Evolutionary conservation across 1,140 invertebrate genomes (phyloP).

Genomic region (Musca vetustissima): DNA sequence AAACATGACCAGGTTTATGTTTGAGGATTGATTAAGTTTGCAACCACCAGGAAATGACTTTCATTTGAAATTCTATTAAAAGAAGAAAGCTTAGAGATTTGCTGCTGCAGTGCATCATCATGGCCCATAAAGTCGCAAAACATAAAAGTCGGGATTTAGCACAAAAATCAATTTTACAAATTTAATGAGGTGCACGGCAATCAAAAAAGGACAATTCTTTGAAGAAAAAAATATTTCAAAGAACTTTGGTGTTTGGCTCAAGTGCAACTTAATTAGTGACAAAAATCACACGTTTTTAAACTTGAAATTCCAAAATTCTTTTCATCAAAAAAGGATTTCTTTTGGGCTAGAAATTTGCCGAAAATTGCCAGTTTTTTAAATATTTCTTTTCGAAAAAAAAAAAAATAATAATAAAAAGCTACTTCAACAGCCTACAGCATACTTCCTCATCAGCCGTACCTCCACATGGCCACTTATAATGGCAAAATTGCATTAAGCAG

Average conservation of each 20-base stretch:
- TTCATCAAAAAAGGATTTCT: too few species aligned
- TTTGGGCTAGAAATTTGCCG: too few species aligned
- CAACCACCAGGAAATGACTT: not conserved
- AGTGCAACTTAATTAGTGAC: slow-evolving; percentile 1
- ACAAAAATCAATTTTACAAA: not conserved
- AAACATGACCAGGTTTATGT: not conserved
- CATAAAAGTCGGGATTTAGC: slow-evolving; percentile 10
- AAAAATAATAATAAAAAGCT: too few species aligned
- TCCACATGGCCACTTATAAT: not conserved
- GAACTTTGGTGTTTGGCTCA: too few species aligned
- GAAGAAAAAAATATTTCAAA: too few species aligned
- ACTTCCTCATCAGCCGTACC: not conserved
- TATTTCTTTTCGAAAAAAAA: too few species aligned
- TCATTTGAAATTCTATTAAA: slow-evolving; percentile 19
- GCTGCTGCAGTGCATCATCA: slow-evolving; percentile 8
- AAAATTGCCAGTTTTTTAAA: too few species aligned
- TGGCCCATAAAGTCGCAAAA: not conserved
- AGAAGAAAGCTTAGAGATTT: slow-evolving; percentile 9
- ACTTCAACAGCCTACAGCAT: too few species aligned
- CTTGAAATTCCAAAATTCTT: not conserved
- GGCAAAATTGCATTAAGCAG: slow-evolving; percentile 2
- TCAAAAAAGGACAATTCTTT: too few species aligned
- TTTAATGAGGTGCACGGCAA: too few species aligned
- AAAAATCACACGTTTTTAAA: slow-evolving; percentile 10
- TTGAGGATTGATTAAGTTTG: not conserved